Base-by-base conservation (phyloP, 2,113 vertebrate genomes). In the Diadophis punctatus region DNA sequence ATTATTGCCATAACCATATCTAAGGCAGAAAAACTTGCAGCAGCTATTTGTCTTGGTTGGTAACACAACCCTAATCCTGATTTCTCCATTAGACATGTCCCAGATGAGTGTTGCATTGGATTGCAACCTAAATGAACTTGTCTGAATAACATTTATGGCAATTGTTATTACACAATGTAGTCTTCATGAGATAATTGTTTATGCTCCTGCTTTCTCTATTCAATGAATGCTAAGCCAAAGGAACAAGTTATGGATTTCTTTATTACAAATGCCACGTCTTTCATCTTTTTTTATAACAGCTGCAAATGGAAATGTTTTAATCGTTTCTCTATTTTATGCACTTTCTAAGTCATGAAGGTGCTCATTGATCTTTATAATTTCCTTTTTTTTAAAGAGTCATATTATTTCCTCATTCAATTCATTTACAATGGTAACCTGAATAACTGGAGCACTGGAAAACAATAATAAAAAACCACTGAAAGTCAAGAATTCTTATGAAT, bases 341-440 rank as follows among this genome's bases (percentile, higher is more conserved):
- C 16, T 84, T 39, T 93, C 80, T 27, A 9, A 3, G 25, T 53
- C 1, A 86, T 91, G 8, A 23, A 48, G 43, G 0, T 52, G 68
- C 20, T 0, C 8, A 1, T 39, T 93, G 91, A 87, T 22, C 74
- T 16, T 88, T 58, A 58, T 52, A 68, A 22, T 63, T 93, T 91
- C 86, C 55, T 86, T 0, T 48, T 91, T n/a, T 30, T n/a, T n/a
- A 39, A 55, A 55, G 91, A 94, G 94, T 1, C 16, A 86, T 91
- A 1, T 25, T 91, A 43, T 43, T 58, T 91, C 43, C 22, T 0
- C 51, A 49, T 22, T 30, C 43, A 10, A 86, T 91, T 94, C 92
- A 49, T 48, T 86, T 92, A 68, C 27, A 2, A 3, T 46, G 20
- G 91, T 1, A 34, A 53, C 30, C 2, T 90, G 39, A 86, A n/a